Evolutionary conservation across 2,113 vertebrate species (phyloP).

Genomic region (Nasalis larvatus): DNA sequence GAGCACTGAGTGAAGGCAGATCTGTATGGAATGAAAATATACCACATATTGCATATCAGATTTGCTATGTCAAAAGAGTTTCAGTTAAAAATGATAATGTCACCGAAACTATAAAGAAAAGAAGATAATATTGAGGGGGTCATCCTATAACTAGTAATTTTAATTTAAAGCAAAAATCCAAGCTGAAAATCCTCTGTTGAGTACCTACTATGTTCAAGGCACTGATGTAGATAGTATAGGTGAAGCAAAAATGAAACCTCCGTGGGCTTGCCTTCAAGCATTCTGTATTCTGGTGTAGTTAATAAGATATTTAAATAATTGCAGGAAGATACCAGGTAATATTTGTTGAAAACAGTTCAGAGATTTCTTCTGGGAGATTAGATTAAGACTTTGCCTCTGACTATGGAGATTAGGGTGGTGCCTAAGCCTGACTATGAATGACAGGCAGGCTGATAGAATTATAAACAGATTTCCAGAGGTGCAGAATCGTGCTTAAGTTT

Average conservation of each 20-base stretch:
- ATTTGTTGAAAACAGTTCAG: not conserved
- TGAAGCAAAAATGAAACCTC: not conserved
- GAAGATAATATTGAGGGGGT: not conserved
- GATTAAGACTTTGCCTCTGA: not conserved
- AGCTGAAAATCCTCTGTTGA: not conserved
- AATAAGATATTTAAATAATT: not conserved
- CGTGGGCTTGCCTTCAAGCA: not conserved
- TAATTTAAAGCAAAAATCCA: not conserved
- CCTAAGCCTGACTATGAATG: not conserved
- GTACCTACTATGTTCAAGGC: not conserved
- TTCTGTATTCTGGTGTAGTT: not conserved
- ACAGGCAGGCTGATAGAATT: not conserved
- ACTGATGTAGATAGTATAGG: not conserved
- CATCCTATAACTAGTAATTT: not conserved
- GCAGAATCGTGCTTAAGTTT: not conserved
- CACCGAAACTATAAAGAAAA: not conserved
- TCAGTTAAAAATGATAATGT: not conserved
- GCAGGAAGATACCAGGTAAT: not conserved
- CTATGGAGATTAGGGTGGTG: not conserved
- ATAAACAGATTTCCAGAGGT: not conserved
- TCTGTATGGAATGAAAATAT: not conserved
- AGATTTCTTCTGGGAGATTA: not conserved
- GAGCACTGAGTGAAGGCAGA: not conserved
- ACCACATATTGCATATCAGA: not conserved
- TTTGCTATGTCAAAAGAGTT: not conserved